Evolutionary conservation across 2,888 invertebrate species (phyloP).

Genomic region (Augiades crinisus): DNA sequence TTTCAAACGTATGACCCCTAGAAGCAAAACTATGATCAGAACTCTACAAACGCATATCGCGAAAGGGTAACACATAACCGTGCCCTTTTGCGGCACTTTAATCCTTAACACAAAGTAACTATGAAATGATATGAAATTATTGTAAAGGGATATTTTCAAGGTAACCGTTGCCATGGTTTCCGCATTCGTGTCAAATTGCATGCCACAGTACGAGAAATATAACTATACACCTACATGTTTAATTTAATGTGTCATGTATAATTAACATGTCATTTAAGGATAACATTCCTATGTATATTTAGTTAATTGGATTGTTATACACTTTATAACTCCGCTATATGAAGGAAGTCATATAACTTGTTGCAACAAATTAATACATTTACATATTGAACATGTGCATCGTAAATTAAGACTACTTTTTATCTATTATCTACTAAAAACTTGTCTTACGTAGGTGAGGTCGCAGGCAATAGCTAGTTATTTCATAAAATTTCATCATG

Average conservation of each 20-base stretch:
- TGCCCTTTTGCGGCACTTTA: too few relatives aligned
- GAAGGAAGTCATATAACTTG: neutral
- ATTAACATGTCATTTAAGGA: slow-evolving; percentile 4
- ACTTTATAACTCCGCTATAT: neutral
- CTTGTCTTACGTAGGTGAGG: too few relatives aligned
- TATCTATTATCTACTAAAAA: neutral
- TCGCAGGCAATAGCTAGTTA: too few relatives aligned
- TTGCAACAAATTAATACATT: neutral
- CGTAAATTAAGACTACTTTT: too few relatives aligned
- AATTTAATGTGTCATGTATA: neutral
- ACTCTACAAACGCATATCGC: too few relatives aligned
- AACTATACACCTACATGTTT: neutral
- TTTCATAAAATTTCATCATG: neutral
- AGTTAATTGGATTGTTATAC: slow-evolving; percentile 1
- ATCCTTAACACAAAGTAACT: too few relatives aligned
- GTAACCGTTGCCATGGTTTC: neutral
- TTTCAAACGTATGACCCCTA: too few relatives aligned
- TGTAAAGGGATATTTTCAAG: slow-evolving; percentile 11
- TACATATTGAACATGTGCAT: too few relatives aligned
- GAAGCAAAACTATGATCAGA: too few relatives aligned
- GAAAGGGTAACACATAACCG: too few relatives aligned
- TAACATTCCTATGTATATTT: slow-evolving; percentile 17
- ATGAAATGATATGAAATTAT: slow-evolving; percentile 9
- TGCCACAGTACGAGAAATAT: neutral
- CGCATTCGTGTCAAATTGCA: neutral